Conservation (phyloP, 2,888 invertebrate genomes). For the Pseudococcus jackbeardsleyi region DNA sequence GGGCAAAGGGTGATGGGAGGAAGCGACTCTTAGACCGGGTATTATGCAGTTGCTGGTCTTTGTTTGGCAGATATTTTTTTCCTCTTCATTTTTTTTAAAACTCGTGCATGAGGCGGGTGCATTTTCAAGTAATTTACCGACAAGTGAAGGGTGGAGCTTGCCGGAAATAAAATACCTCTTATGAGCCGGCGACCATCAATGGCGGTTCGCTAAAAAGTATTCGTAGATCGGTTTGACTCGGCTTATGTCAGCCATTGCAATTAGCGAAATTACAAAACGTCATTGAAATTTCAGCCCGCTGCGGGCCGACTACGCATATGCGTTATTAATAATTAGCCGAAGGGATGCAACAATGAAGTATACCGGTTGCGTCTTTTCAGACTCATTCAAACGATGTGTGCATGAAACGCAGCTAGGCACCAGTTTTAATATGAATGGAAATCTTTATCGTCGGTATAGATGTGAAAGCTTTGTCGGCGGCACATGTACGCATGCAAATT, state of each 20-base stretch:
- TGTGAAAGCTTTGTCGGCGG: constrained; percentile 23
- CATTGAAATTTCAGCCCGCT: not conserved
- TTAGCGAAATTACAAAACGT: constrained; percentile 53
- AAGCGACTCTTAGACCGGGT: not conserved
- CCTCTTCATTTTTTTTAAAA: not conserved
- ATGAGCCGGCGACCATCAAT: constrained; percentile 47
- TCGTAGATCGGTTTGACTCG: constrained; percentile 40
- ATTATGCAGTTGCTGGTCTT: constrained; percentile 31
- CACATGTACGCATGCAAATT: not conserved
- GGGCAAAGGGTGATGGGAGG: not conserved
- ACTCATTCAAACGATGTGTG: not conserved
- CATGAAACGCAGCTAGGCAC: not conserved
- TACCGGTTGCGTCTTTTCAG: constrained; percentile 26
- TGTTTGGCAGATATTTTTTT: constrained; percentile 23
- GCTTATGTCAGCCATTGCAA: constrained; percentile 54
- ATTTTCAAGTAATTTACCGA: constrained; percentile 20
- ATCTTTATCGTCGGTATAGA: not conserved
- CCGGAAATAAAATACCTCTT: constrained; percentile 32
- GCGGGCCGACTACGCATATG: not conserved
- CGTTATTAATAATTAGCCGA: constrained; percentile 23
- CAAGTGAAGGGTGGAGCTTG: constrained; percentile 57
- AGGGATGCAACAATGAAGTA: constrained; percentile 1
- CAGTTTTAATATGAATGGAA: constrained; percentile 10
- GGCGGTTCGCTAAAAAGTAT: constrained; percentile 23
- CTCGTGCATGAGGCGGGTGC: not conserved